Evolutionary conservation across 1,140 invertebrate genomes (phyloP), one percentile per base, ranked within the genome.

Genomic region (Leptinotarsa undecemlineata): DNA sequence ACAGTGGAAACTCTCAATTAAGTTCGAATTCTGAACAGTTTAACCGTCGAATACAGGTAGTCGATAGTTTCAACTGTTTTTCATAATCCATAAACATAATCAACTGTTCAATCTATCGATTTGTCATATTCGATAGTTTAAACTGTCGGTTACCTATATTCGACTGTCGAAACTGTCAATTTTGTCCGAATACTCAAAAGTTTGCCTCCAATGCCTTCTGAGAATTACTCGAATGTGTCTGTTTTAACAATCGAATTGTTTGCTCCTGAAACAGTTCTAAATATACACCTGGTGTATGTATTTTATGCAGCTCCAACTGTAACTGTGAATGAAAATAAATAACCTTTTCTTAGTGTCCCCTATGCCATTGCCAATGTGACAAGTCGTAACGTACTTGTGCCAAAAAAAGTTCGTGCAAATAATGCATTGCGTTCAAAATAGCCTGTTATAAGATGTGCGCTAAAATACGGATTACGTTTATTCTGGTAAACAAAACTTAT

Each of bases 341-440:
- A 57, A 57, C 51, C 51, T 57, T 57, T 57, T 57, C 17, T 57
- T 57, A 15, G 51, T 57, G 51, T 57, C 51, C 51, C 51, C 51
- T 57, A 57, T 57, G 51, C 51, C 51, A 57, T 57, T 57, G 51
- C 51, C 51, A 57, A 57, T 57, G 51, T 19, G 33, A 57, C 51
- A 57, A 17, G n/a, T 57, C 51, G 51, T 57, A 57, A 42, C 8
- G 17, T 57, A 57, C 15, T 15, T 57, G 51, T 57, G 51, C 51
- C 51, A 57, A 57, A 57, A 57, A 57, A 57, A n/a, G 51, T 57
- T 57, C 15, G 14, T 17, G 17, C 15, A 57, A 17, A n/a, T 57
- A n/a, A 57, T 57, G 51, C 51, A 57, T 57, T 57, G 51, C 51
- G 51, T n/a, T 57, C 51, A 57, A 57, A 57, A 57, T 57, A 57